phyloP scores from a whole-genome alignment of 2,113 vertebrate species.

The Mirounga angustirostris region DNA sequence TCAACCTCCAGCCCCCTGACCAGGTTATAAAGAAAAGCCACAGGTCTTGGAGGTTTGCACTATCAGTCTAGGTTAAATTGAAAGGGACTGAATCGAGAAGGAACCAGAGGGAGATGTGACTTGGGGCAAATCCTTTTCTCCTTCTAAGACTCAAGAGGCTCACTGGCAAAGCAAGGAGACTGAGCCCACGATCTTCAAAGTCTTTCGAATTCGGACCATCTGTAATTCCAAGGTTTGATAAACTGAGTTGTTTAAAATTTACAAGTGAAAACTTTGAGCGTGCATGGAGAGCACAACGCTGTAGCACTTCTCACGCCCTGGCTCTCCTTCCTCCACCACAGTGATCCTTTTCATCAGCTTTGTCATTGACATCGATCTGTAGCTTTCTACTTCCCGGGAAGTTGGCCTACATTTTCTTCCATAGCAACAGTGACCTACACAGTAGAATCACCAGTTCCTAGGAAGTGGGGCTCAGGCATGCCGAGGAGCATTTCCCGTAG shows the following conservation, averaged over 20 bases:
- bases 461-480: background rate
- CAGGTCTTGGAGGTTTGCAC: background rate
- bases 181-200: background rate
- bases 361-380: background rate
- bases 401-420: background rate
- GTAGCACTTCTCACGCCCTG: fast-evolving
- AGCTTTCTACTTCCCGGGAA: background rate
- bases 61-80: background rate
- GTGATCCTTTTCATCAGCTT: background rate
- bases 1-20: too few relatives aligned
- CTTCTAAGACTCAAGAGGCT: background rate
- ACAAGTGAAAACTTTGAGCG: background rate
- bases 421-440: background rate
- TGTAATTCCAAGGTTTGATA: background rate
- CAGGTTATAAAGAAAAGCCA: background rate
- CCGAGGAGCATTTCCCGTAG: background rate
- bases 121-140: background rate
- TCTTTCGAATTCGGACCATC: background rate
- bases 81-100: background rate
- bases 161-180: background rate
- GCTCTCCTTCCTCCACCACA: background rate
- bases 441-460: background rate
- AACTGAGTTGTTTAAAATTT: background rate
- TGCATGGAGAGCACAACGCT: background rate
- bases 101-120: background rate